Evolutionary conservation across 1,140 invertebrate species (phyloP).

Genomic region (Drosophila sulfurigaster): DNA sequence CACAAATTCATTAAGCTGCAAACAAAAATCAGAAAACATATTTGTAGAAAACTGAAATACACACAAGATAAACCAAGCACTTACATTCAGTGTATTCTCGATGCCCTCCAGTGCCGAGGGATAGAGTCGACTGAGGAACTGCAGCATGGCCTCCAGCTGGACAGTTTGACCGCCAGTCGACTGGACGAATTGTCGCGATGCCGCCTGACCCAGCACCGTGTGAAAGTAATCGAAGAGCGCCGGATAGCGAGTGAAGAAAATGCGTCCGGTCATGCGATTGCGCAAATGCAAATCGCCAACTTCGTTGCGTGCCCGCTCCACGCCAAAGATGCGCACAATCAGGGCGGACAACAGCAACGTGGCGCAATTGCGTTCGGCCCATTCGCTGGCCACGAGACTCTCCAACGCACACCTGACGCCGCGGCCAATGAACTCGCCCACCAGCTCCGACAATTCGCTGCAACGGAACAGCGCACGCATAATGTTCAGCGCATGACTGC

Average conservation of each 20-base stretch:
- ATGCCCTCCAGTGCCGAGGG: conserved; percentile 89
- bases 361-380: conserved; percentile 94
- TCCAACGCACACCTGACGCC: conserved; percentile 90
- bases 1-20: conserved; percentile 88
- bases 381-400: conserved; percentile 90
- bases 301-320: conserved; percentile 89
- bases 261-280: conserved; percentile 91
- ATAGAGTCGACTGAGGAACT: conserved; percentile 92
- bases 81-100: conserved; percentile 89
- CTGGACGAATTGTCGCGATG: background rate
- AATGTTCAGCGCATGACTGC: conserved; percentile 94
- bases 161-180: conserved; percentile 76
- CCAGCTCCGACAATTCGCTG: conserved; percentile 90
- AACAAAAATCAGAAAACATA: conserved; percentile 49
- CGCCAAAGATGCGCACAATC: conserved; percentile 96
- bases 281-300: conserved; percentile 90
- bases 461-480: conserved; percentile 92
- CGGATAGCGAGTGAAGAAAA: conserved; percentile 95
- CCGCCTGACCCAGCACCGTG: conserved; percentile 56
- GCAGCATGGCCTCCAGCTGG: conserved; percentile 91
- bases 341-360: conserved; percentile 94
- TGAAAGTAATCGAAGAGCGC: conserved; percentile 92
- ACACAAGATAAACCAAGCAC: background rate
- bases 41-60: too few relatives aligned
- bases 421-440: conserved; percentile 89